Base-by-base conservation (phyloP, 2,113 vertebrate species). In the Martes martes region DNA sequence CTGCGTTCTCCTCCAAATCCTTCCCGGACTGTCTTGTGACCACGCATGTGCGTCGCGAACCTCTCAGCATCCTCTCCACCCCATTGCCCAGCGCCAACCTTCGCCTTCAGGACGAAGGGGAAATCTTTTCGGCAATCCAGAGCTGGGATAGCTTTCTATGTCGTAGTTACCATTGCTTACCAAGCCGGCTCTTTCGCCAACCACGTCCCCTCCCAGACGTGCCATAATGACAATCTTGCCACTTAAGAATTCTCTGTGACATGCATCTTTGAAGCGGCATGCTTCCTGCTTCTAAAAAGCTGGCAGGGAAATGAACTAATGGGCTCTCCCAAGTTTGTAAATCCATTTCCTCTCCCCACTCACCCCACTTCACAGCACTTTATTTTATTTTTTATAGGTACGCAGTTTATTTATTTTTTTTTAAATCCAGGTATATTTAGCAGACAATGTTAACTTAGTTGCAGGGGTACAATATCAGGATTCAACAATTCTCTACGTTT, bases 1-100 rank as follows among this genome's bases (percentile, higher is more conserved):
- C 7, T 2, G 6, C 0, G 2, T 11, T 15, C 7, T 33, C 76
- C 15, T n/a, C 47, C 50, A 57, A 61, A 14, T 19, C 21, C 33
- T 73, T 36, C 76, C 33, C 2, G 2, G 67, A 45, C 36, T 21
- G 11, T 8, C 11, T 73, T 11, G 11, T 19, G 47, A 2, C 11
- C 1, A 24, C 0, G 4, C 0, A 0, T 0, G 0, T 4, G 0
- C 36, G 13, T n/a, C 33, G 8, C 0, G 2, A 23, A 1, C 31
- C 31, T 11, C 0, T 28, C 39, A n/a, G 28, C 23, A 4, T n/a
- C 14, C 18, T 26, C 67, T 19, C 6, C 2, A 19, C 31, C 55
- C 6, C 3, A 4, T 45, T 65, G 55, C 19, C 26, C 31, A 71
- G 3, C 10, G 55, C 10, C 9, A 6, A 11, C 50, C 7, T 47